Evolutionary conservation across 2,113 vertebrate species (phyloP).

Genomic region (Chlorodrepanis virens): DNA sequence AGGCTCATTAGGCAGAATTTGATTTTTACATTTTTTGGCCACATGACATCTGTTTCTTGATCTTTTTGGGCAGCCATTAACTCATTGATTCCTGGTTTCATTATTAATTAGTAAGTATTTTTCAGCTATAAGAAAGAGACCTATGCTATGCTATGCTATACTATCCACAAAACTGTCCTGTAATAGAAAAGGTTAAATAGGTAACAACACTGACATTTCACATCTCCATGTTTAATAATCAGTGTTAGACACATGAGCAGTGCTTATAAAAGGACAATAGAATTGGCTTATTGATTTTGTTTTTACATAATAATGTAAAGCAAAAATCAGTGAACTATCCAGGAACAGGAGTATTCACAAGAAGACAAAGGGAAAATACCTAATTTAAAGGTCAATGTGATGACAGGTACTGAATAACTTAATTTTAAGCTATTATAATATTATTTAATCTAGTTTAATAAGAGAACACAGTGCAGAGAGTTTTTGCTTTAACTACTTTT

Average conservation of each 20-base stretch:
- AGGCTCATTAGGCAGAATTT: neutral
- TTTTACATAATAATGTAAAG: neutral
- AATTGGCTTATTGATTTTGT: neutral
- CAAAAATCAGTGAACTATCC: neutral
- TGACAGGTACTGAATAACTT: neutral
- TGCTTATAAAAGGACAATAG: neutral
- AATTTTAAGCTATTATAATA: neutral
- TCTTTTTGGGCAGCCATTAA: neutral
- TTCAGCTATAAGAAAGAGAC: neutral
- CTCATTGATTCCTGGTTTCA: neutral
- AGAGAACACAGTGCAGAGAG: neutral
- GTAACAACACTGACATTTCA: neutral
- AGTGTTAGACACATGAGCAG: neutral
- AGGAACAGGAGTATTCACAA: accelerated
- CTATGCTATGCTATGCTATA: neutral
- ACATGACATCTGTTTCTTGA: neutral
- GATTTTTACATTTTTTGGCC: neutral
- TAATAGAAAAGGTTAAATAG: neutral
- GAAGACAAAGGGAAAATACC: neutral
- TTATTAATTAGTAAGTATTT: neutral
- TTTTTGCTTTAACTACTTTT: neutral
- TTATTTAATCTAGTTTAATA: neutral
- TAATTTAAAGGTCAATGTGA: neutral
- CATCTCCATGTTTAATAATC: neutral
- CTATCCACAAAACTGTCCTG: neutral